A percentile compares a stretch with the other conserved stretches of the same genome.
Evolutionary conservation across 2,888 invertebrate genomes (phyloP).

Genomic region (Plagodis dolabraria): DNA sequence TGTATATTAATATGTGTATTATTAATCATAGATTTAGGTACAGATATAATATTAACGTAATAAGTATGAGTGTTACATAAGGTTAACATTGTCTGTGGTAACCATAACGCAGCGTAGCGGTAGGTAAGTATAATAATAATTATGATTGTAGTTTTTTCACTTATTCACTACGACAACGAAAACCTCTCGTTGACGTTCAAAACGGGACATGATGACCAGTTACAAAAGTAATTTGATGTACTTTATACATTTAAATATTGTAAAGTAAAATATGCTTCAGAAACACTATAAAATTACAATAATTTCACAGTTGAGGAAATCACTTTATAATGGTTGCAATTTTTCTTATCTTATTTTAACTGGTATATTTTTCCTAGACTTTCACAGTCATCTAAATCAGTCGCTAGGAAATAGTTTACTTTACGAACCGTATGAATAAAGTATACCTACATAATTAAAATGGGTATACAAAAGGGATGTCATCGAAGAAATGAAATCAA

Average conservation of each 20-base stretch:
- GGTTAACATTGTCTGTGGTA: no score
- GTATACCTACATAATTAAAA: no score
- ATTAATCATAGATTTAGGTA: no score
- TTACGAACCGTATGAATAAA: no score
- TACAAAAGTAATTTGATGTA: constrained; percentile 11
- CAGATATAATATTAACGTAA: no score
- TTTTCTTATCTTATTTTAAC: constrained; percentile 4
- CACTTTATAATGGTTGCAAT: constrained; percentile 22
- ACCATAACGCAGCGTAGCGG: no score
- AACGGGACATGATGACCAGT: constrained; percentile 21
- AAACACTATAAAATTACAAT: constrained; percentile 18
- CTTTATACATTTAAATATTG: constrained; percentile 19
- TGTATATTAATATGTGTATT: no score
- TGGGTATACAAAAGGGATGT: constrained; percentile 10
- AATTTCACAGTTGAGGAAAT: constrained; percentile 19
- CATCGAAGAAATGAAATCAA: constrained; percentile 22
- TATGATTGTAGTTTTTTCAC: constrained; percentile 5
- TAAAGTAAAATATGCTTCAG: constrained; percentile 14
- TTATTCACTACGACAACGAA: constrained; percentile 12
- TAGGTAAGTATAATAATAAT: background rate
- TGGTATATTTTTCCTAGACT: constrained; percentile 6
- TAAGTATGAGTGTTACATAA: no score
- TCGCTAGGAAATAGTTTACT: no score
- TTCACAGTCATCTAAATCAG: constrained; percentile 1
- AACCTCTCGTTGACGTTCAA: constrained; percentile 3